A percentile compares a stretch with the other conserved stretches of the same genome.
phyloP scores from a whole-genome alignment of 2,797 vertebrate species.

The Synaphobranchus kaupii region DNA sequence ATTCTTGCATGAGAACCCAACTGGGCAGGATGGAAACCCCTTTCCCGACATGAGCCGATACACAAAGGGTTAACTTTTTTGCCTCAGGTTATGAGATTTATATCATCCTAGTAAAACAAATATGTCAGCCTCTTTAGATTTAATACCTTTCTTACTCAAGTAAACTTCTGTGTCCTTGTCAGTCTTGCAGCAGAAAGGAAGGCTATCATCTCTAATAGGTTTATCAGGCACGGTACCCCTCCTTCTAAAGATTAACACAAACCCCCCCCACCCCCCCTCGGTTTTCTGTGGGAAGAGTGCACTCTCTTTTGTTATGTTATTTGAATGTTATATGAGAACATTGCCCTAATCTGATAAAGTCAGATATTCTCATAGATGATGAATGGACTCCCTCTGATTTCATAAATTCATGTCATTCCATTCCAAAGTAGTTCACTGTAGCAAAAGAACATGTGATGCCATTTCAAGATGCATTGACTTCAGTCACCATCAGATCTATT shows the following conservation, averaged over 20 bases:
- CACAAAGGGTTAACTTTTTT: constrained; percentile 32
- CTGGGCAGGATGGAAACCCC: constrained; percentile 19
- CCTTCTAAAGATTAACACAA: neutral
- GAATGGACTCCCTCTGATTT: constrained; percentile 4
- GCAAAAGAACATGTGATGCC: too few relatives aligned
- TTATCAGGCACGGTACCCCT: neutral
- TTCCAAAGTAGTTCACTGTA: neutral
- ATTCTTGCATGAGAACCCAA: constrained; percentile 18
- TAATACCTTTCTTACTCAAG: constrained; percentile 4
- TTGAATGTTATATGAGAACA: neutral
- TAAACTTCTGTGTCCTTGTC: neutral
- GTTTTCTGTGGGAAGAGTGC: neutral
- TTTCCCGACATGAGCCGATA: neutral
- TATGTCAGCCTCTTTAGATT: constrained; percentile 13
- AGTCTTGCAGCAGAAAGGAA: constrained; percentile 4
- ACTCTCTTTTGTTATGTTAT: neutral
- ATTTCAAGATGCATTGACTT: neutral
- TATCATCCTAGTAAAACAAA: constrained; percentile 16
- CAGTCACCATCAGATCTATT: constrained; percentile 14
- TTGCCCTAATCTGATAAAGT: neutral
- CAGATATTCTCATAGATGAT: neutral
- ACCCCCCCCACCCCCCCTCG: neutral
- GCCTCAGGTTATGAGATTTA: constrained; percentile 10
- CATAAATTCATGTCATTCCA: neutral
- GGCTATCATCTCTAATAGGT: constrained; percentile 21